A percentile compares a stretch with the other conserved stretches of the same genome.
phyloP scores from a whole-genome alignment of 2,888 invertebrate genomes.

The Zhuqinia jingwanae region DNA sequence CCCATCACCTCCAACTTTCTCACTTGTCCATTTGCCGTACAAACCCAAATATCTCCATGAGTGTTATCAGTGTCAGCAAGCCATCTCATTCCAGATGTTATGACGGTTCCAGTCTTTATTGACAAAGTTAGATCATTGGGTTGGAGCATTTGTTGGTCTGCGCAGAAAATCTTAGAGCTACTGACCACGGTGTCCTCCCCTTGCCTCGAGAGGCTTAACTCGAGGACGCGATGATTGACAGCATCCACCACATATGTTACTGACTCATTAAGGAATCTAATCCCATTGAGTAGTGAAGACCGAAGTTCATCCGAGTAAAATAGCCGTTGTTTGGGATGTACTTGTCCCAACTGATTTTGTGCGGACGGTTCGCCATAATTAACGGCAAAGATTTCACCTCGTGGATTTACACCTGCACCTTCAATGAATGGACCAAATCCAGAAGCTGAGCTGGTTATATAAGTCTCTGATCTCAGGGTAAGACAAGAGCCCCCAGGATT shows the following conservation, averaged over 20 bases:
- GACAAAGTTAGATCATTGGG: conserved; percentile 75
- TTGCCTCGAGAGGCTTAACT: conserved; percentile 41
- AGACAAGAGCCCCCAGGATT: conserved; percentile 61
- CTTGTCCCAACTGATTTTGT: conserved; percentile 72
- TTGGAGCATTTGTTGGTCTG: conserved; percentile 68
- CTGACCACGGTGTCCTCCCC: conserved; percentile 43
- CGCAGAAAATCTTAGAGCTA: conserved; percentile 44
- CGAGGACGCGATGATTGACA: conserved; percentile 71
- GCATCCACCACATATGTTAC: conserved; percentile 73
- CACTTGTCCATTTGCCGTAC: conserved; percentile 57
- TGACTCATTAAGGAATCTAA: conserved; percentile 62
- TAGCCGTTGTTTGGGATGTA: conserved; percentile 65
- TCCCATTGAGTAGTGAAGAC: conserved; percentile 69
- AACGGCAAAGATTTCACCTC: conserved; percentile 75
- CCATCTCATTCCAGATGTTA: conserved; percentile 76
- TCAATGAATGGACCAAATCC: conserved; percentile 74
- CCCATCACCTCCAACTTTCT: conserved; percentile 73
- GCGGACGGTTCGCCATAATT: conserved; percentile 68
- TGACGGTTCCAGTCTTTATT: conserved; percentile 68
- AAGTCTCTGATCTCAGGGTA: conserved; percentile 53
- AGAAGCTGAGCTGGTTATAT: conserved; percentile 59
- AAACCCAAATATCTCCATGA: conserved; percentile 76
- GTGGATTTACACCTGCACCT: conserved; percentile 72
- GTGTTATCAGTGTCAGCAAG: conserved; percentile 68
- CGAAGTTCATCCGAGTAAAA: conserved; percentile 65